These are phyloP conservation scores for Ectropis crepuscularia DNA, from an alignment of 2,888 invertebrate genomes.

Conservation along the genomic window DNA sequence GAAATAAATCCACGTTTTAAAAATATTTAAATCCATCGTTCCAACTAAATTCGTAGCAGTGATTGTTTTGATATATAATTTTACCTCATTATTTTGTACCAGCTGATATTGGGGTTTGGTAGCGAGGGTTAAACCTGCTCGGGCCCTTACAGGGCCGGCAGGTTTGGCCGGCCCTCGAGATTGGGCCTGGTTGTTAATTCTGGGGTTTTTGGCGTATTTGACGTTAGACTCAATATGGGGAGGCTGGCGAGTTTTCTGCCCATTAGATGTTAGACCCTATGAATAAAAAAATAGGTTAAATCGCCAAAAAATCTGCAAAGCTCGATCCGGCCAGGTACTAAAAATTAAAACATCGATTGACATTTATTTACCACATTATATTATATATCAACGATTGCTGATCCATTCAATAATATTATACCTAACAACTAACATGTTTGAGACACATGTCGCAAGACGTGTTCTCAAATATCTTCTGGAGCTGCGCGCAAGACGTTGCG, in stretches of 20 bases:
- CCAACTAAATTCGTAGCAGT: constrained; percentile 9
- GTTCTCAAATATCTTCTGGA: too few species aligned
- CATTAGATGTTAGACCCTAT: constrained; percentile 15
- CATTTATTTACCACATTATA: too few species aligned
- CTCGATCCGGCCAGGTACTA: too few species aligned
- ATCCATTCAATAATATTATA: too few species aligned
- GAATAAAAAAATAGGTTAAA: constrained; percentile 7
- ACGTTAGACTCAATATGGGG: constrained; percentile 2
- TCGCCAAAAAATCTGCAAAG: constrained; percentile 1
- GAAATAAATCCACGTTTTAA: too few species aligned
- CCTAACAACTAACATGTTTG: too few species aligned
- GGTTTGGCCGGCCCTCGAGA: constrained; percentile 1
- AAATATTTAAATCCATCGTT: not conserved
- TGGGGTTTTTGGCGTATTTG: not conserved
- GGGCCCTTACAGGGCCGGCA: not conserved
- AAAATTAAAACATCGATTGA: too few species aligned
- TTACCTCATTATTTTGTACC: constrained; percentile 27
- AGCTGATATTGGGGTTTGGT: constrained; percentile 14
- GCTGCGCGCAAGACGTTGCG: too few species aligned
- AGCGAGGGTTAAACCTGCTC: constrained; percentile 1
- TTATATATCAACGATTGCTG: too few species aligned
- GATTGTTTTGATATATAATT: constrained; percentile 5
- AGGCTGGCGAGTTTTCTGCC: constrained; percentile 7
- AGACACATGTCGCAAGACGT: too few species aligned
- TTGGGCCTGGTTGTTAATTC: not conserved